Evolutionary conservation across 2,797 vertebrate genomes (phyloP), one percentile per base, ranked within the genome.

Genomic region (Pipistrellus nathusii): DNA sequence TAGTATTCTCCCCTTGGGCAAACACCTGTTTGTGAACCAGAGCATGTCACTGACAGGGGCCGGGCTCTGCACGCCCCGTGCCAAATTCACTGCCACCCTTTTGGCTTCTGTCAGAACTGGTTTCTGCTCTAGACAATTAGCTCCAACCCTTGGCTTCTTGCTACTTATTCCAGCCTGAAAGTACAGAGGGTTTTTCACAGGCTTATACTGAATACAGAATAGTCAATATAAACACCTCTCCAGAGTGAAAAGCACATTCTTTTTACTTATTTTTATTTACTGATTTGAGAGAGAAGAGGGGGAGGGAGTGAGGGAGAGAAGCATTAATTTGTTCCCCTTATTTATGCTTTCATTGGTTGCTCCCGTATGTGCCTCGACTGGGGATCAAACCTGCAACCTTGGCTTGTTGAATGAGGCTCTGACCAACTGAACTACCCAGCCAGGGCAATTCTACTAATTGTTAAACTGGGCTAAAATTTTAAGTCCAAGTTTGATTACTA

Each of bases 11-110:
- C 98, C 98, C 96, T 97, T 96, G 96, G 98, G 98, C 98, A 98
- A 98, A 98, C 98, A 98, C 97, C 98, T 98, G 98, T 97, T 98
- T 92, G 97, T 8, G 35, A 97, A 98, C 25, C 82, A 90, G 96
- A 97, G 96, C 78, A 13, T 96, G 96, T 95, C 96, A 97, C 97
- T 97, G 97, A 87, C 97, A 96, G 97, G 96, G 94, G 97, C 96
- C 96, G 88, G 92, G 84, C 96, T 86, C 97, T 98, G 96, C 89
- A 96, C 77, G 93, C 88, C 96, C 95, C 75, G 25, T 93, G 93
- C 96, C 94, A 98, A 97, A 97, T 95, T 96, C 97, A 95, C 90
- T 81, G 94, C 94, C 94, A 88, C 73, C 97, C 95, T 92, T 91
- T 94, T 96, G 88, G 94, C 83, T 92, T 97, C 93, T 94, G 92